These are phyloP conservation scores for Sesia bembeciformis DNA, from an alignment of 2,888 invertebrate species.

Conservation along the genomic window DNA sequence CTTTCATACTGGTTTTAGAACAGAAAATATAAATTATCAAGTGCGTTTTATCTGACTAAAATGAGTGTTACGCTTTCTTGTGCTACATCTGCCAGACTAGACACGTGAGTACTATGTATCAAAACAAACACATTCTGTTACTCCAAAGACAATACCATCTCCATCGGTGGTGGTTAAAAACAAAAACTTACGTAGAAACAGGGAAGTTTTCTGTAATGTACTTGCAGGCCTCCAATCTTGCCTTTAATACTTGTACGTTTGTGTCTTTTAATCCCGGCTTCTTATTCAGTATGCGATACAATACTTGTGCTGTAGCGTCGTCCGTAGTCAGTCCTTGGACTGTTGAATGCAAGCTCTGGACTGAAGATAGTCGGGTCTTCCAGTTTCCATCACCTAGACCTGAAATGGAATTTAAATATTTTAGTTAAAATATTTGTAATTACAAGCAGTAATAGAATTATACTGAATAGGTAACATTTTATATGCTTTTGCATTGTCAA, in stretches of 20 bases:
- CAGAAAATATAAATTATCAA: too few species aligned
- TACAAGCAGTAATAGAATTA: too few species aligned
- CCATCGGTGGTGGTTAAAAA: too few species aligned
- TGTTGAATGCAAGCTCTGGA: slow-evolving; percentile 80
- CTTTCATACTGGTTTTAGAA: too few species aligned
- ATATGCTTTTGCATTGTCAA: too few species aligned
- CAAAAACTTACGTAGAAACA: slow-evolving; percentile 75
- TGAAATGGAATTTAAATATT: slow-evolving; percentile 1
- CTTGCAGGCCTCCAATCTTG: slow-evolving; percentile 85
- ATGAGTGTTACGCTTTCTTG: too few species aligned
- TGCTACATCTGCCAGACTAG: too few species aligned
- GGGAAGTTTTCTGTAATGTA: slow-evolving; percentile 84
- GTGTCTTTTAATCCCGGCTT: slow-evolving; percentile 93
- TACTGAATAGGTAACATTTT: too few species aligned
- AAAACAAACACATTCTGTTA: too few species aligned
- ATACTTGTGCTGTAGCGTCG: slow-evolving; percentile 82
- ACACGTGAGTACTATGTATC: not conserved
- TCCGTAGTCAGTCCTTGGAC: slow-evolving; percentile 76
- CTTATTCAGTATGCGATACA: slow-evolving; percentile 81
- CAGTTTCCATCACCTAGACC: slow-evolving; percentile 87
- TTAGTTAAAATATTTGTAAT: too few species aligned
- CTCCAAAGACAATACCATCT: too few species aligned
- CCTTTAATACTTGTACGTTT: slow-evolving; percentile 92
- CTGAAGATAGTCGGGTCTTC: slow-evolving; percentile 86
- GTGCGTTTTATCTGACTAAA: too few species aligned